Conservation (phyloP, 1,140 invertebrate genomes). For the Onthophagus taurus region DNA sequence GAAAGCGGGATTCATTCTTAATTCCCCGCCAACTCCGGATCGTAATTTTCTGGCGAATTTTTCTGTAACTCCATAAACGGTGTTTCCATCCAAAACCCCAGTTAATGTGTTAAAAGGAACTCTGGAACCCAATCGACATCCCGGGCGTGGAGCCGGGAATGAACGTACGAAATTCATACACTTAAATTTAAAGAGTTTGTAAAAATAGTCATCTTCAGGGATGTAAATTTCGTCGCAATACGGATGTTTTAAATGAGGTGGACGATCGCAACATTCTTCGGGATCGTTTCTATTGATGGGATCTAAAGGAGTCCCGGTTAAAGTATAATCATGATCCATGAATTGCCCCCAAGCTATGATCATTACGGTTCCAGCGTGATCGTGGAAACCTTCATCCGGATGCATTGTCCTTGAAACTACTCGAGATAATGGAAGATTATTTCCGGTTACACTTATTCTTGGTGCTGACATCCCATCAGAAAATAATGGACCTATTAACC, state of each 20-base stretch:
- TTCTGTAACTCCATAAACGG: constrained; percentile 75
- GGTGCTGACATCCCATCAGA: constrained; percentile 74
- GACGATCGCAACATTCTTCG: constrained; percentile 75
- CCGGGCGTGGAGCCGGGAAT: constrained; percentile 71
- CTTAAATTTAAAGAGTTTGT: constrained; percentile 68
- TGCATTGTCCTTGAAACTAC: constrained; percentile 83
- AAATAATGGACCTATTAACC: constrained; percentile 67
- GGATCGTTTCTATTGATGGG: constrained; percentile 75
- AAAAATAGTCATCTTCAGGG: constrained; percentile 87
- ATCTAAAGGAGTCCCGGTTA: constrained; percentile 81
- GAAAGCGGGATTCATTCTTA: constrained; percentile 84
- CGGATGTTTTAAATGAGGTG: constrained; percentile 70
- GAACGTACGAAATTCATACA: constrained; percentile 83
- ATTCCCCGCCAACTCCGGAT: constrained; percentile 63
- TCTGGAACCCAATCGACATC: constrained; percentile 65
- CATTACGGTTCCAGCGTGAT: constrained; percentile 89
- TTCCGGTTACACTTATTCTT: constrained; percentile 63
- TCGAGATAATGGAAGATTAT: constrained; percentile 65
- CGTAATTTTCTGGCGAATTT: constrained; percentile 67
- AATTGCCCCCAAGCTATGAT: constrained; percentile 91
- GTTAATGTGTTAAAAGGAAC: constrained; percentile 75
- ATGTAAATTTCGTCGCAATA: constrained; percentile 87
- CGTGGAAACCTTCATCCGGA: constrained; percentile 83
- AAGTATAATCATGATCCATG: constrained; percentile 88
- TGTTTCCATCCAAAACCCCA: constrained; percentile 73